A percentile compares a stretch with the other conserved stretches of the same genome.
Evolutionary conservation across 2,888 invertebrate species (phyloP).

Genomic region (Baronia brevicornis): DNA sequence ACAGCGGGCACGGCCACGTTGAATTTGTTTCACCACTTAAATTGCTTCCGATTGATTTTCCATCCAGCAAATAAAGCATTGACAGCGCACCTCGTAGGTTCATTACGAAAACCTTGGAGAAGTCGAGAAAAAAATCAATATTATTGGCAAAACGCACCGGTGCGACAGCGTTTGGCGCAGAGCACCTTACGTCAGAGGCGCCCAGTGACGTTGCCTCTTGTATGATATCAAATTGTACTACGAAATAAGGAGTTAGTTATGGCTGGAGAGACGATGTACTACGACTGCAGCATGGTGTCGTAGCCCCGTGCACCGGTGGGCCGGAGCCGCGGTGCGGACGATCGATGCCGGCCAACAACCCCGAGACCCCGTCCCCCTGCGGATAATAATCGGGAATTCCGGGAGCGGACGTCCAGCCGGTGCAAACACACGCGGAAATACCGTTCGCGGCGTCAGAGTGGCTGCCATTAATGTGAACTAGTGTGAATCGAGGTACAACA

Average conservation of each 20-base stretch:
- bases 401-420: conserved; percentile 42
- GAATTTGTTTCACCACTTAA: conserved; percentile 69
- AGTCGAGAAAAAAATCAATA: conserved; percentile 19
- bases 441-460: conserved; percentile 51
- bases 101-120: too few relatives aligned
- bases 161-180: too few relatives aligned
- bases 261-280: conserved; percentile 20
- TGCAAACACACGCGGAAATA: conserved; percentile 53
- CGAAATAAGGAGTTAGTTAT: conserved; percentile 10
- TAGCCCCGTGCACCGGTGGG: conserved; percentile 62
- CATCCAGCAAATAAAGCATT: conserved; percentile 40
- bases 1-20: conserved; percentile 66
- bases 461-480: conserved; percentile 27
- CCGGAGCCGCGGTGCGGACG: conserved; percentile 45
- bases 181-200: not conserved
- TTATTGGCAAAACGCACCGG: too few relatives aligned
- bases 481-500: conserved; percentile 4
- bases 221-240: conserved; percentile 16
- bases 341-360: conserved; percentile 72
- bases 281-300: conserved; percentile 47
- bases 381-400: conserved; percentile 69
- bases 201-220: not conserved
- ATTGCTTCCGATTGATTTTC: conserved; percentile 73
- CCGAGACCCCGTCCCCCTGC: conserved; percentile 53
- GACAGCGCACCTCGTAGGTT: too few relatives aligned